These are phyloP conservation scores for Drosophila macrospina DNA, from an alignment of 2,888 invertebrate genomes.

Conservation along the genomic window DNA sequence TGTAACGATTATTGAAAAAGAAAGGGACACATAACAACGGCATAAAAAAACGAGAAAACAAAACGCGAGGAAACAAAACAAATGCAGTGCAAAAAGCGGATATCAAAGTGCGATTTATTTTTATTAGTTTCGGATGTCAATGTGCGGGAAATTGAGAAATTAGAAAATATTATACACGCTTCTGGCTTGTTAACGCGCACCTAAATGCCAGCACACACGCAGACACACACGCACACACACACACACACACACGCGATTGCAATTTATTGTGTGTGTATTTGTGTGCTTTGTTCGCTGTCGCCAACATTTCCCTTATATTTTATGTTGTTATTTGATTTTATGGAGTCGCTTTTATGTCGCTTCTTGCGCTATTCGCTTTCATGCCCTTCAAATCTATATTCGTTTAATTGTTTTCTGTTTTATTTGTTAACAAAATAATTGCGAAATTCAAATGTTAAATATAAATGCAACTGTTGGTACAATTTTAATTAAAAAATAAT, in stretches of 20 bases:
- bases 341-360: conserved; percentile 27
- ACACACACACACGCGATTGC: conserved; percentile 9
- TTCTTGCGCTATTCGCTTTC: neutral
- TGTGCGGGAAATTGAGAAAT: conserved; percentile 82
- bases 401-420: conserved; percentile 12
- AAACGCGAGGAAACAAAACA: conserved; percentile 38
- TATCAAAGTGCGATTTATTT: conserved; percentile 82
- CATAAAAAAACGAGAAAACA: conserved; percentile 30
- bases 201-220: conserved; percentile 47
- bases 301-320: conserved; percentile 37
- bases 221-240: conserved; percentile 14
- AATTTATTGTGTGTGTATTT: conserved; percentile 31
- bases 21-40: conserved; percentile 34
- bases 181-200: conserved; percentile 67
- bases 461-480: neutral
- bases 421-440: neutral
- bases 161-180: conserved; percentile 80
- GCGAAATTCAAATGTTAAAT: neutral
- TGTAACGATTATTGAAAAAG: conserved; percentile 72
- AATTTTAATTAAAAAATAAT: conserved; percentile 39
- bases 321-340: conserved; percentile 53
- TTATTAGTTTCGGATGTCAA: conserved; percentile 82
- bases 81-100: conserved; percentile 65
- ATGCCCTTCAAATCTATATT: conserved; percentile 4
- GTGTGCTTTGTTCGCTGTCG: conserved; percentile 34